These are phyloP conservation scores for honey bee (Apis mellifera) DNA, from an alignment of 1,140 invertebrate species.

Conservation along the genomic window DNA sequence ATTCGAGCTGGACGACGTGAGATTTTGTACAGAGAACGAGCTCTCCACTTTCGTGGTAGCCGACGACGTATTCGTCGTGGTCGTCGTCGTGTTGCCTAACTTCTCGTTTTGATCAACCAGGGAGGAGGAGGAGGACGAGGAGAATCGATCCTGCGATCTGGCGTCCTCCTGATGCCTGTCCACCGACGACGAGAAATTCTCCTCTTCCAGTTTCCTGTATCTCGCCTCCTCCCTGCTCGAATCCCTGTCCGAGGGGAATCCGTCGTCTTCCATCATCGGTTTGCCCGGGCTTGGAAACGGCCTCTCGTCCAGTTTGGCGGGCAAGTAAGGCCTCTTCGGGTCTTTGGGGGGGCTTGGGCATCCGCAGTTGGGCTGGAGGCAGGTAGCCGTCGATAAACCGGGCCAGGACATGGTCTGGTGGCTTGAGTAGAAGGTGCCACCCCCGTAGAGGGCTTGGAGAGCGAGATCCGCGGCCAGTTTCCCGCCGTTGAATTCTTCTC, in stretches of 20 bases:
- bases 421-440: slow-evolving; percentile 80
- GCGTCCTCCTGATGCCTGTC: slow-evolving; percentile 68
- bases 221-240: slow-evolving; percentile 62
- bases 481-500: slow-evolving; percentile 79
- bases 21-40: slow-evolving; percentile 77
- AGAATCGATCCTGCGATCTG: slow-evolving; percentile 73
- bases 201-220: slow-evolving; percentile 66
- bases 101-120: slow-evolving; percentile 53
- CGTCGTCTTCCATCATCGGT: slow-evolving; percentile 72
- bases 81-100: slow-evolving; percentile 31
- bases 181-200: slow-evolving; percentile 35
- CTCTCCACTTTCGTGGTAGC: slow-evolving; percentile 55
- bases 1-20: slow-evolving; percentile 74
- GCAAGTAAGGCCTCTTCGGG: slow-evolving; percentile 68
- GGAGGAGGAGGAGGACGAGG: slow-evolving; percentile 66
- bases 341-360: slow-evolving; percentile 76
- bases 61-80: slow-evolving; percentile 36
- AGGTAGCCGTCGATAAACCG: slow-evolving; percentile 61
- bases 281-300: slow-evolving; percentile 70
- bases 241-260: slow-evolving; percentile 66
- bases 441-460: slow-evolving; percentile 83
- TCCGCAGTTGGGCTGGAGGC: slow-evolving; percentile 73
- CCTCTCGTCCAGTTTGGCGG: slow-evolving; percentile 71
- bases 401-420: slow-evolving; percentile 80
- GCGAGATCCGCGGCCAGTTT: slow-evolving; percentile 86